Percentiles rank a stretch among this genome's conserved stretches.
phyloP scores from a whole-genome alignment of 2,888 invertebrate genomes.

The Caenorhabditis zanzibari region DNA sequence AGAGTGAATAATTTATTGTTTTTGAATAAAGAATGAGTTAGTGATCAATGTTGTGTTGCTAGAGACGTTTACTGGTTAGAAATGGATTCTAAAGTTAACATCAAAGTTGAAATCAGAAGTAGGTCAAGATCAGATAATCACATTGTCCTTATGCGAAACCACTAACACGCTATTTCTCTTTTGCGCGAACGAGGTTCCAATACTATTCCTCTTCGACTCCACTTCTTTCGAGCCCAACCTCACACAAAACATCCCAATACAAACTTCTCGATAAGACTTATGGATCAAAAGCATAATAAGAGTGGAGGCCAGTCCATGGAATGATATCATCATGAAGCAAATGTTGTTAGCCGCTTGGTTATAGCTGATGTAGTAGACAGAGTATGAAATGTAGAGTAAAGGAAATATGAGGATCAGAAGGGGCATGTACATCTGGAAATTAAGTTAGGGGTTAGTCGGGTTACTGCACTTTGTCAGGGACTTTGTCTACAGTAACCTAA shows the following conservation, averaged over 20 bases:
- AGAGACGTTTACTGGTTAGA: too few relatives aligned
- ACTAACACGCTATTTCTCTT: neutral
- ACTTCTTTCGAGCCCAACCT: neutral
- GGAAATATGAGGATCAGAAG: slow-evolving; percentile 2
- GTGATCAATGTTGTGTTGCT: neutral
- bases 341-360: slow-evolving; percentile 29
- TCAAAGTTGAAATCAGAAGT: neutral
- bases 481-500: too few relatives aligned
- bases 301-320: slow-evolving; percentile 24
- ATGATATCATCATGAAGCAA: slow-evolving; percentile 10
- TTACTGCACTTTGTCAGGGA: too few relatives aligned
- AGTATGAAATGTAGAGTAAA: neutral
- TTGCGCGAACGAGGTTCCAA: neutral
- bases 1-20: neutral
- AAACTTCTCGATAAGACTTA: slow-evolving; percentile 24
- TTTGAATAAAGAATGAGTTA: neutral
- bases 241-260: neutral
- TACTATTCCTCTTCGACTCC: neutral
- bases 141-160: neutral
- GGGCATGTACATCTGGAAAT: slow-evolving; percentile 13
- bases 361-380: slow-evolving; percentile 8
- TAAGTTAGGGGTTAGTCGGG: too few relatives aligned
- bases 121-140: neutral
- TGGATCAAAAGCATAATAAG: slow-evolving; percentile 27
- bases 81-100: too few relatives aligned